phyloP scores from a whole-genome alignment of 2,797 vertebrate genomes.

The Enteromius viviparus region DNA sequence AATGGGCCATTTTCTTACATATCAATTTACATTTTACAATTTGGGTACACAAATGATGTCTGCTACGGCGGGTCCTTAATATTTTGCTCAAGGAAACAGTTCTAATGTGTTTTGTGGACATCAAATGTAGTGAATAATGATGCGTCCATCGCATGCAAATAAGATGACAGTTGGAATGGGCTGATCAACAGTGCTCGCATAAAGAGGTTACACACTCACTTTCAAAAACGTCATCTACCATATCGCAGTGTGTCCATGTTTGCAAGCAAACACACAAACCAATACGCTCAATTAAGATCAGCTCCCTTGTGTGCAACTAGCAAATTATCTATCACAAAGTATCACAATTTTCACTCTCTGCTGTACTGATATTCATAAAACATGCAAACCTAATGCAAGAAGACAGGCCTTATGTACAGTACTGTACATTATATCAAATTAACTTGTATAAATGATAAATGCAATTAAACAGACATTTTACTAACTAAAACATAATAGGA shows the following conservation, averaged over 20 bases:
- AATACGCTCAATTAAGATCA: constrained; percentile 56
- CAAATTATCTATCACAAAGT: constrained; percentile 20
- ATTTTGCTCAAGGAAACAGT: constrained; percentile 92
- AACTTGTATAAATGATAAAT: neutral
- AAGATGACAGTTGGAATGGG: constrained; percentile 86
- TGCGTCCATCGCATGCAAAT: constrained; percentile 94
- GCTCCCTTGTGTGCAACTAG: constrained; percentile 20
- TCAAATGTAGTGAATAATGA: constrained; percentile 99
- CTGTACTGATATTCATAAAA: constrained; percentile 19
- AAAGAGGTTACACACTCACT: constrained; percentile 78
- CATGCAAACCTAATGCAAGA: neutral
- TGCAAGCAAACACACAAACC: constrained; percentile 49
- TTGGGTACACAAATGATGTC: constrained; percentile 97
- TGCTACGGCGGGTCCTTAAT: constrained; percentile 89
- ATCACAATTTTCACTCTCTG: constrained; percentile 9
- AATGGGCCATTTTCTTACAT: constrained; percentile 99
- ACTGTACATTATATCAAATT: neutral
- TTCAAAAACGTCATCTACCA: constrained; percentile 32
- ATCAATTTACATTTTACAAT: constrained; percentile 99
- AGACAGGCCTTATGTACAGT: neutral
- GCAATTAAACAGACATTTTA: neutral
- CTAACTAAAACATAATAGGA: neutral
- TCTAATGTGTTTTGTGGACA: constrained; percentile 99
- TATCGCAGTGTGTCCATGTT: constrained; percentile 19
- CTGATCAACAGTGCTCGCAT: constrained; percentile 90